Conservation (phyloP, 2,797 vertebrate genomes). For the Phalanger gymnotis region DNA sequence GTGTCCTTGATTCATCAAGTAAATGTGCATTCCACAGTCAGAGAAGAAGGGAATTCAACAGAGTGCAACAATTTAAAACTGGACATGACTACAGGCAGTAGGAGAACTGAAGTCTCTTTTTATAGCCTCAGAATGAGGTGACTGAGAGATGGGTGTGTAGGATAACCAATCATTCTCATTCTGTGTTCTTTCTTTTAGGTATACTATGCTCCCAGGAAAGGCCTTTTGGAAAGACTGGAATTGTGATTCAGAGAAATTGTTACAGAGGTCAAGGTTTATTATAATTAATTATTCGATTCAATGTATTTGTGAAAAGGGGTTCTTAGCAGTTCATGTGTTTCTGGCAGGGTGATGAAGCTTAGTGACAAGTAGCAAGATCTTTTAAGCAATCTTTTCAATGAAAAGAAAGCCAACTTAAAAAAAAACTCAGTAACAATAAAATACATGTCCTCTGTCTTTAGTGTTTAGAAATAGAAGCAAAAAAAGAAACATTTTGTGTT, state of each 20-base stretch:
- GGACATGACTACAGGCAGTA: background rate
- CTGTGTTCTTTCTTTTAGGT: background rate
- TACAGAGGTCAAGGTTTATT: conserved; percentile 14
- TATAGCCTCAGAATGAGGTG: background rate
- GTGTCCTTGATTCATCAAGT: conserved; percentile 17
- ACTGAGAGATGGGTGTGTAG: background rate
- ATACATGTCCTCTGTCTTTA: conserved; percentile 27
- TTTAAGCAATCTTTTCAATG: conserved; percentile 39
- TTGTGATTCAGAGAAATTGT: conserved; percentile 3
- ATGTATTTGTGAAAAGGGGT: conserved; percentile 36
- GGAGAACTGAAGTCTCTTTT: conserved; percentile 7
- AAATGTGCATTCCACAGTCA: background rate
- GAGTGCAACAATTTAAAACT: background rate
- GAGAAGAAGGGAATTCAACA: conserved; percentile 18
- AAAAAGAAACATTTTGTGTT: background rate
- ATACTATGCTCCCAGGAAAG: conserved; percentile 37
- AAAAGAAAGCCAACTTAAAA: conserved; percentile 49
- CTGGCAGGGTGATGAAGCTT: conserved; percentile 33
- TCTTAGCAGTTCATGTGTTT: conserved; percentile 41
- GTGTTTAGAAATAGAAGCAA: conserved; percentile 39
- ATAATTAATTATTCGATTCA: conserved; percentile 41
- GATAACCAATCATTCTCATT: background rate
- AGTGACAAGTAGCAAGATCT: conserved; percentile 7
- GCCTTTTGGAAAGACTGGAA: conserved; percentile 28
- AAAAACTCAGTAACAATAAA: conserved; percentile 45